These are phyloP conservation scores for Okamejei kenojei DNA, from an alignment of 2,797 vertebrate species.

Conservation along the genomic window DNA sequence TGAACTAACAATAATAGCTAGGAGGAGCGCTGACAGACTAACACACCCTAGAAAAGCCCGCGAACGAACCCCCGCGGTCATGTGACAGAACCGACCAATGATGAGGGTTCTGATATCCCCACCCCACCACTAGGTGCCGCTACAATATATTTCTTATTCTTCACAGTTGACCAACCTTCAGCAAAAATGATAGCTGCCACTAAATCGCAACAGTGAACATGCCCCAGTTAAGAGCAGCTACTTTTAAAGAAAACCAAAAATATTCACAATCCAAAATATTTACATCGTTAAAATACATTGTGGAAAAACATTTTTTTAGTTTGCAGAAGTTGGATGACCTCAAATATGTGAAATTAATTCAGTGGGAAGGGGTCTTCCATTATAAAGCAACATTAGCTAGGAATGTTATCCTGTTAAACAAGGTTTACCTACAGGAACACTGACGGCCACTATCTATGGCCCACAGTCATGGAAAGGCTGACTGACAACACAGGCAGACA, in stretches of 20 bases:
- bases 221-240: background rate
- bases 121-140: too few species aligned
- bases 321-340: background rate
- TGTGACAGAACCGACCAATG: too few species aligned
- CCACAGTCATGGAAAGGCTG: constrained; percentile 33
- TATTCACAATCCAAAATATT: background rate
- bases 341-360: background rate
- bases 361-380: background rate
- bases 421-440: constrained; percentile 17
- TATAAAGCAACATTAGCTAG: background rate
- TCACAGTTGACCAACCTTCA: background rate
- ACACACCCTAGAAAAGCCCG: too few species aligned
- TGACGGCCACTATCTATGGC: background rate
- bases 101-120: too few species aligned
- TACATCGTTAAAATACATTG: background rate
- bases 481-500: constrained; percentile 36
- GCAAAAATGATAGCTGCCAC: background rate
- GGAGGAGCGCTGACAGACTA: too few species aligned
- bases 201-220: background rate
- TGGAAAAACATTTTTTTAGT: background rate
- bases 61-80: too few species aligned
- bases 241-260: background rate
- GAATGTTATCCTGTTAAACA: background rate
- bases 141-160: background rate
- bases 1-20: too few species aligned